A percentile compares a stretch with the other conserved stretches of the same genome.
phyloP scores from a whole-genome alignment of 2,797 vertebrate species.

The Coendou prehensilis region DNA sequence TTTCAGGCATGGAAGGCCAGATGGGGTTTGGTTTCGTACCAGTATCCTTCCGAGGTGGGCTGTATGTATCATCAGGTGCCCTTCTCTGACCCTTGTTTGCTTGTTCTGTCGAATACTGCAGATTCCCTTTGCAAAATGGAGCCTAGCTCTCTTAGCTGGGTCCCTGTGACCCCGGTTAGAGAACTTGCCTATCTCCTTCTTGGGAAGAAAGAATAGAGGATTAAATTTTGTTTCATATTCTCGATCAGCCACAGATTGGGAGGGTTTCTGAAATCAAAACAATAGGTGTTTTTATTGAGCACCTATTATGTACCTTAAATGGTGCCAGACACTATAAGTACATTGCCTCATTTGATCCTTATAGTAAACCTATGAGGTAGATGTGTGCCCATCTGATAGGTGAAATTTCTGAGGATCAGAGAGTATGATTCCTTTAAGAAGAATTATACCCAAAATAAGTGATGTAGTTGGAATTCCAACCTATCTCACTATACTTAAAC shows the following conservation, averaged over 20 bases:
- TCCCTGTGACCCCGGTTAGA: not conserved
- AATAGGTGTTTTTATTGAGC: not conserved
- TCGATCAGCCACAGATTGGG: not conserved
- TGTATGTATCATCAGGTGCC: not conserved
- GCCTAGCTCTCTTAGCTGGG: not conserved
- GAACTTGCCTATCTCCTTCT: not conserved
- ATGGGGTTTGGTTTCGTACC: not conserved
- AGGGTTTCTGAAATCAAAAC: constrained; percentile 27
- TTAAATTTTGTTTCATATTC: not conserved
- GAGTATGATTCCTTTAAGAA: not conserved
- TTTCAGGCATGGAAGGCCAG: not conserved
- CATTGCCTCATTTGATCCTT: not conserved
- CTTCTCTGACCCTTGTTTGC: not conserved
- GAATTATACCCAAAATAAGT: not conserved
- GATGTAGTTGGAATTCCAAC: not conserved
- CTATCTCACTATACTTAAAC: not conserved
- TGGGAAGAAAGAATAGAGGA: not conserved
- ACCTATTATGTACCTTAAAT: not conserved
- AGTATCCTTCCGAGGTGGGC: not conserved
- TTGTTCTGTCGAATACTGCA: not conserved
- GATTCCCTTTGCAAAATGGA: not conserved
- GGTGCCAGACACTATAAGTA: not conserved
- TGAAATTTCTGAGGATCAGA: not conserved
- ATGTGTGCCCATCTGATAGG: not conserved
- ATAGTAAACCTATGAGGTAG: not conserved